Evolutionary conservation across 2,888 invertebrate species (phyloP), one percentile per base, ranked within the genome.

Genomic region (Drosophila neonasuta): DNA sequence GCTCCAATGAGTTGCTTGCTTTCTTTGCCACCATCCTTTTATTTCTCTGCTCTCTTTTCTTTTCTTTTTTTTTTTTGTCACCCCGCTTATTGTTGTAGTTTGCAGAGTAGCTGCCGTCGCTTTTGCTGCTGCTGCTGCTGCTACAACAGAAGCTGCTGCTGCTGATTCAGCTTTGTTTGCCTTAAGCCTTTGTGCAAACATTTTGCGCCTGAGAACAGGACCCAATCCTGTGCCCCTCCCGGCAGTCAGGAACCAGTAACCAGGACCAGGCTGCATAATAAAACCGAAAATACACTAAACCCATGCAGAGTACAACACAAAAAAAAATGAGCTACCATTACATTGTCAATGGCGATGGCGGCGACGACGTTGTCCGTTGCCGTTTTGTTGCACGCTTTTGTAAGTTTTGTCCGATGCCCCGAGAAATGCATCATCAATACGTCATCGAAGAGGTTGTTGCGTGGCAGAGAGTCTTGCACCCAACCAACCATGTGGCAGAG

Each of bases 131-230:
- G 62, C 55, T 72, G 71, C 83, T 79, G 72, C 56, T 75, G 81
- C 82, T 74, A 79, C 74, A 60, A 9, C 24, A 61, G 74, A 62
- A 77, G 77, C 51, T 41, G 64, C 71, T 60, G 71, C 67, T 80
- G 85, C 86, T 86, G 88, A 88, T 82, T 86, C 86, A 88, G 86
- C 88, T 86, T 87, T 86, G 88, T 88, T 88, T 86, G 88, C 80
- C 79, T 77, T 86, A 88, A 86, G 86, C 88, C 79, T 86, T 88
- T 88, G 84, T 83, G 88, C 88, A 88, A 87, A 86, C 87, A 86
- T 79, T 88, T 88, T 83, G 86, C 83, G 71, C 78, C 82, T 74
- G 73, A 71, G 77, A 71, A 66, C 72, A 44, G 79, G 61, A 59
- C 59, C 20, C 52, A 13, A 55, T 61, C 41, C 67, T 20, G 24